These are phyloP conservation scores for Catocala fraxini DNA, from an alignment of 2,888 invertebrate genomes.

Conservation along the genomic window DNA sequence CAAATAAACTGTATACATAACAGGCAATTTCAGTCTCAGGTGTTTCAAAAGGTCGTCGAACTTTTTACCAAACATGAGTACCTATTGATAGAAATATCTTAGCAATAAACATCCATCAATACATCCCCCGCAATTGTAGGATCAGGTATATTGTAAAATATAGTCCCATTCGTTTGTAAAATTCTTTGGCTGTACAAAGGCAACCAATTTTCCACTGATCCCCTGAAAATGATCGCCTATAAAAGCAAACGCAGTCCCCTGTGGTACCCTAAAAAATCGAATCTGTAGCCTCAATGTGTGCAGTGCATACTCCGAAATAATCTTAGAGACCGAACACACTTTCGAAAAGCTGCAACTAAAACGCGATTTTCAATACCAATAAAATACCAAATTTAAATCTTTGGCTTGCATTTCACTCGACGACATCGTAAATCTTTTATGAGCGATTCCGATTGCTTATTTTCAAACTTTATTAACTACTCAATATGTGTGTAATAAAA, in stretches of 20 bases:
- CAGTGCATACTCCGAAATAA: conserved; percentile 66
- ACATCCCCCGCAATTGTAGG: conserved; percentile 47
- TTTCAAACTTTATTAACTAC: conserved; percentile 38
- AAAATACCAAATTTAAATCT: conserved; percentile 35
- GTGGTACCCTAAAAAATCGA: conserved; percentile 73
- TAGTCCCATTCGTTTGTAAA: conserved; percentile 67
- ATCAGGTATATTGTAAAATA: conserved; percentile 70
- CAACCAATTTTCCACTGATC: conserved; percentile 80
- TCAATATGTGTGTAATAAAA: conserved; percentile 23
- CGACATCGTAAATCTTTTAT: conserved; percentile 31
- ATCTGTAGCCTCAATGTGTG: conserved; percentile 69
- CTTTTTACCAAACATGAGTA: conserved; percentile 2
- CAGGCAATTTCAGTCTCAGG: conserved; percentile 3
- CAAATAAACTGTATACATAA: neutral
- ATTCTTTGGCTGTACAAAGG: conserved; percentile 68
- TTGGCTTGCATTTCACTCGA: conserved; percentile 28
- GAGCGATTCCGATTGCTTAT: conserved; percentile 31
- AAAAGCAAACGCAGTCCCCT: conserved; percentile 75
- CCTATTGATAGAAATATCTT: conserved; percentile 20
- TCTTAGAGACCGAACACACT: conserved; percentile 47
- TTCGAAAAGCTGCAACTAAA: conserved; percentile 16
- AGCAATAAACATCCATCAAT: conserved; percentile 50
- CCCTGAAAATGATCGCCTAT: conserved; percentile 78
- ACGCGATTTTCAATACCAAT: conserved; percentile 21
- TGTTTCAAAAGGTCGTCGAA: conserved; percentile 3